A percentile compares a stretch with the other conserved stretches of the same genome.
phyloP scores from a whole-genome alignment of 2,113 vertebrate species.

The Pygoscelis adeliae region DNA sequence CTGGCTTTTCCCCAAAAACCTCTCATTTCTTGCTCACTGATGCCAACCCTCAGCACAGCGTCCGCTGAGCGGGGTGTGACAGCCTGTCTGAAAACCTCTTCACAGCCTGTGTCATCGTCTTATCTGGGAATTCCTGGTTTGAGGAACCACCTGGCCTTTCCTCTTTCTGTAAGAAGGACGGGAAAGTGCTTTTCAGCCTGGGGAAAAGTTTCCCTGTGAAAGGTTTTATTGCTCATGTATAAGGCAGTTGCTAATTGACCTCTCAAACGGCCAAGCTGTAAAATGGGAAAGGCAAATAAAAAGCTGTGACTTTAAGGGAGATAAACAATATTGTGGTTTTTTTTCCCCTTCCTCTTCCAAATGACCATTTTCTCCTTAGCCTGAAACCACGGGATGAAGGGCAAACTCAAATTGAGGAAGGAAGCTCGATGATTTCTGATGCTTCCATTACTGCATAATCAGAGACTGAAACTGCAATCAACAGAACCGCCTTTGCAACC shows the following conservation, averaged over 20 bases:
- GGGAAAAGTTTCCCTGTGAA: background rate
- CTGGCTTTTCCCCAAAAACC: background rate
- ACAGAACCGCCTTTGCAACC: slow-evolving; percentile 24
- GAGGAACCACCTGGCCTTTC: background rate
- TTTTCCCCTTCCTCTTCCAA: slow-evolving; percentile 46
- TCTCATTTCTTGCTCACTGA: background rate
- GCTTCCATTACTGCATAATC: slow-evolving; percentile 69
- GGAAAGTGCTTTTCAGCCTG: background rate
- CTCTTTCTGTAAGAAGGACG: background rate
- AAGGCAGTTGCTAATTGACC: background rate
- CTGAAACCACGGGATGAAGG: slow-evolving; percentile 64
- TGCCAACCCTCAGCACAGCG: background rate
- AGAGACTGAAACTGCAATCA: slow-evolving; percentile 59
- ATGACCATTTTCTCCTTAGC: slow-evolving; percentile 63
- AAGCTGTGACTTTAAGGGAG: slow-evolving; percentile 14
- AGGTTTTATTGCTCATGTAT: background rate
- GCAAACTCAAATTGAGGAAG: slow-evolving; percentile 62
- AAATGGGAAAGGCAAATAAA: background rate
- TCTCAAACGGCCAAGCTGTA: background rate
- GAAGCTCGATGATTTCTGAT: slow-evolving; percentile 60
- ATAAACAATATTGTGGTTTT: background rate
- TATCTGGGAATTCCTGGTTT: background rate
- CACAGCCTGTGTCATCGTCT: background rate
- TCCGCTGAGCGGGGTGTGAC: fast-evolving
- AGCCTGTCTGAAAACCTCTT: background rate